Conservation (phyloP, 2,888 invertebrate genomes). For the Gymnoscelis rufifasciata region DNA sequence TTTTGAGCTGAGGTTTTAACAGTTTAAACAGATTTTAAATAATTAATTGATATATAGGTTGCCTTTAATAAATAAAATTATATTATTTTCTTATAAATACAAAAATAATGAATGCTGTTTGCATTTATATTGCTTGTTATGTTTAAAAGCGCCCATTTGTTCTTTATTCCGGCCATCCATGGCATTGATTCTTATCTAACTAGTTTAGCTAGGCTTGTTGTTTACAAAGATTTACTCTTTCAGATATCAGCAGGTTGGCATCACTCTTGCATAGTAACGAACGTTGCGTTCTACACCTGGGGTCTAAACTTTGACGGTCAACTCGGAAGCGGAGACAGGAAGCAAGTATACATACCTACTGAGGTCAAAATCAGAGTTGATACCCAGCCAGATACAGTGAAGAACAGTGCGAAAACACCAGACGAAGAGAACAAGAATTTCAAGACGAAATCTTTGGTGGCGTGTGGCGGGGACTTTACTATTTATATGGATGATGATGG, state of each 20-base stretch:
- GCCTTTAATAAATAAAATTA: no score
- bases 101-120: no score
- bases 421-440: constrained; percentile 42
- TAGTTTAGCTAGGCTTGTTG: no score
- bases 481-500: constrained; percentile 83
- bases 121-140: no score
- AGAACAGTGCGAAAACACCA: constrained; percentile 39
- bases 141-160: no score
- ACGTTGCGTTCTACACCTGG: constrained; percentile 87
- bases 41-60: no score
- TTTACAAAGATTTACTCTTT: no score
- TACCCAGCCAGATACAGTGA: constrained; percentile 42
- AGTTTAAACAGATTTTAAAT: no score
- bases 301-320: constrained; percentile 95
- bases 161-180: no score
- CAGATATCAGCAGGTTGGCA: constrained; percentile 87
- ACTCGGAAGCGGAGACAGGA: constrained; percentile 84
- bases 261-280: constrained; percentile 87
- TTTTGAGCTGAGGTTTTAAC: no score
- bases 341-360: constrained; percentile 77
- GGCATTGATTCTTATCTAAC: no score
- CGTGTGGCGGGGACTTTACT: constrained; percentile 88
- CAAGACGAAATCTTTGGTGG: constrained; percentile 63
- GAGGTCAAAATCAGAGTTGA: constrained; percentile 69
- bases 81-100: no score